phyloP scores from a whole-genome alignment of 2,797 vertebrate genomes.

The Sebastolobus alascanus region DNA sequence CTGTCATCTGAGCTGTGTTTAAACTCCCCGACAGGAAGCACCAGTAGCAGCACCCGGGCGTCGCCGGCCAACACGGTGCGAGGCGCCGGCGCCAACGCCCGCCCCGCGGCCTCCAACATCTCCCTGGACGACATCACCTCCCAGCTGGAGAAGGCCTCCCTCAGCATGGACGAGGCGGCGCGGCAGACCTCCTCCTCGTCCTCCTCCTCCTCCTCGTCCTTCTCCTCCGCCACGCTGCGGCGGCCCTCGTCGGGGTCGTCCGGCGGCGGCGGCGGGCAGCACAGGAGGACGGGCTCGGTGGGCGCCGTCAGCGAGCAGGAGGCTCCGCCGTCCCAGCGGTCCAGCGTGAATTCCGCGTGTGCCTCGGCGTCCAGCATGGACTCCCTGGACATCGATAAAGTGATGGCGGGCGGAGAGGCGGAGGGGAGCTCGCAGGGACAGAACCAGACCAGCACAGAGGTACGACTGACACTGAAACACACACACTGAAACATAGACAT shows the following conservation, averaged over 20 bases:
- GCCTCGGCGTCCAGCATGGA: constrained; percentile 96
- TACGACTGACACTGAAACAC: constrained; percentile 51
- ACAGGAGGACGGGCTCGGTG: constrained; percentile 93
- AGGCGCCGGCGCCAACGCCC: constrained; percentile 81
- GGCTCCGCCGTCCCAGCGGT: constrained; percentile 77
- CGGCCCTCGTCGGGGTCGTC: constrained; percentile 78
- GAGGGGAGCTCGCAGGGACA: constrained; percentile 79
- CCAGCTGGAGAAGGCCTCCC: constrained; percentile 92
- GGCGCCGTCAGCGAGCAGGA: constrained; percentile 93
- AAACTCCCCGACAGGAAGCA: constrained; percentile 79
- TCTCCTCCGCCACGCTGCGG: constrained; percentile 77
- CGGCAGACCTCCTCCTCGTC: constrained; percentile 86
- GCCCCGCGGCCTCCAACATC: constrained; percentile 88
- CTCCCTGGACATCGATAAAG: constrained; percentile 91
- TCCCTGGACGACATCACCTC: constrained; percentile 98
- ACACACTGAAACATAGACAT: neutral
- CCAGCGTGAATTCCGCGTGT: constrained; percentile 93
- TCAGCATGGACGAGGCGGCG: constrained; percentile 98
- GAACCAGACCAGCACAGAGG: constrained; percentile 83
- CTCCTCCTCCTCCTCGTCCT: constrained; percentile 77
- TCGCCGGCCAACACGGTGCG: constrained; percentile 90
- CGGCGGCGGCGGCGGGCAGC: constrained; percentile 82
- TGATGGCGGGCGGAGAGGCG: constrained; percentile 86
- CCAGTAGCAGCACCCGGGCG: constrained; percentile 84
- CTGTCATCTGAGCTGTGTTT: neutral